Base-by-base conservation (phyloP, 2,797 vertebrate genomes). In the Nyctalus aviator region DNA sequence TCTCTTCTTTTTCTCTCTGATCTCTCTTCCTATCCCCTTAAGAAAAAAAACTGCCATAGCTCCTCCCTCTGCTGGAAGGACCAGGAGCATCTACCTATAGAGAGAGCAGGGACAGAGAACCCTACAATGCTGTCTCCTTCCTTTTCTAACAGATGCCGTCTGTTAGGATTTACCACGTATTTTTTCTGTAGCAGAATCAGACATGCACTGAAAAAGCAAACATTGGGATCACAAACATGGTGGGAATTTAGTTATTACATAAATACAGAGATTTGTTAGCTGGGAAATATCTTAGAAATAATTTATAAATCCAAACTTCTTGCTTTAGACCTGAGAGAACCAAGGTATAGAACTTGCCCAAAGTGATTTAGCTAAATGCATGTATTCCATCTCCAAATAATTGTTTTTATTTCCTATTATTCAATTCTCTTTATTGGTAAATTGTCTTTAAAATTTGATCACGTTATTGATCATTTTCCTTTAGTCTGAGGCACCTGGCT, bases 131-230 rank as follows among this genome's bases (percentile, higher is more conserved):
- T 32, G 8, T 57, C 82, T 23, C 48, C 37, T 96, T 81, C 32
- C 13, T 86, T 91, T 84, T 77, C 59, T 76, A 88, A n/a, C 37
- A 79, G 46, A 81, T 69, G 20, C 35, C 57, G 91, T 90, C 44
- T 59, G 64, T 84, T 32, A 75, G 6, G 7, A 23, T 15, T 90
- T 81, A 90, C n/a, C 9, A 79, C 20, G 15, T 48, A 69, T 35
- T 92, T 82, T 82, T 77, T 84, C 76, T 44, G 41, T 90, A 62
- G 84, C 25, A 87, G n/a, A 95, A 93, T 83, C 35, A 46, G 57
- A 35, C 11, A 90, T 21, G 72, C 12, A 90, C 53, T 83, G 20
- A n/a, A 90, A 95, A 86, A 57, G 41, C 18, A 96, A 96, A 73
- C 32, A 84, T 8, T n/a, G 50, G 13, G 62, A 46, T 91, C 79